Conservation (phyloP, 2,888 invertebrate species). For the Melanargia galathea region DNA sequence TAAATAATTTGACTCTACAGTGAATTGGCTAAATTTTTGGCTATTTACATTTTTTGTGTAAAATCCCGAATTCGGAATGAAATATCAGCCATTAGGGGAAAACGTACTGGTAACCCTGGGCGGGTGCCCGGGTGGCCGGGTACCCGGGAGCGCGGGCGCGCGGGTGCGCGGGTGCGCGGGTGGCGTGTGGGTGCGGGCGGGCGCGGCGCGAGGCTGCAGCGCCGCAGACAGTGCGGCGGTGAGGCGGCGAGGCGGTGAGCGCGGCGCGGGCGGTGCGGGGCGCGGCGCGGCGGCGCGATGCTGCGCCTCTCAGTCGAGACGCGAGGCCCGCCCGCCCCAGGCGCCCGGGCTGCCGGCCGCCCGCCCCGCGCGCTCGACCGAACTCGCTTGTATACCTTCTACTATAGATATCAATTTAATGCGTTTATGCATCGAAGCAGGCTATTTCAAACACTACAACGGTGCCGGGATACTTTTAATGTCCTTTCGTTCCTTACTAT, state of each 20-base stretch:
- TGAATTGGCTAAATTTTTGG: neutral
- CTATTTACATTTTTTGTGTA: neutral
- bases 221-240: conserved; percentile 72
- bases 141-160: conserved; percentile 43
- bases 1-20: neutral
- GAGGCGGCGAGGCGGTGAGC: conserved; percentile 79
- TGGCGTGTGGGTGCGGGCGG: conserved; percentile 44
- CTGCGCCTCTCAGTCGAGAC: conserved; percentile 86
- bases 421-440: conserved; percentile 50
- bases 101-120: conserved; percentile 26
- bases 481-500: conserved; percentile 36
- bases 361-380: conserved; percentile 69
- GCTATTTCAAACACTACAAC: conserved; percentile 42
- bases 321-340: conserved; percentile 83
- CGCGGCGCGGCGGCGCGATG: conserved; percentile 84
- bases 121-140: conserved; percentile 43
- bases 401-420: conserved; percentile 58
- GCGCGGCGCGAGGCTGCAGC: conserved; percentile 69
- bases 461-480: conserved; percentile 31
- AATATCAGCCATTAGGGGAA: conserved; percentile 7
- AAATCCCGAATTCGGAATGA: neutral
- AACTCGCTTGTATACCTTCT: conserved; percentile 49
- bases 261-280: conserved; percentile 60
- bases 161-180: conserved; percentile 40
- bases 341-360: conserved; percentile 73